Evolutionary conservation across 2,888 invertebrate genomes (phyloP), one percentile per base, ranked within the genome.

Genomic region (Craniophora ligustri): DNA sequence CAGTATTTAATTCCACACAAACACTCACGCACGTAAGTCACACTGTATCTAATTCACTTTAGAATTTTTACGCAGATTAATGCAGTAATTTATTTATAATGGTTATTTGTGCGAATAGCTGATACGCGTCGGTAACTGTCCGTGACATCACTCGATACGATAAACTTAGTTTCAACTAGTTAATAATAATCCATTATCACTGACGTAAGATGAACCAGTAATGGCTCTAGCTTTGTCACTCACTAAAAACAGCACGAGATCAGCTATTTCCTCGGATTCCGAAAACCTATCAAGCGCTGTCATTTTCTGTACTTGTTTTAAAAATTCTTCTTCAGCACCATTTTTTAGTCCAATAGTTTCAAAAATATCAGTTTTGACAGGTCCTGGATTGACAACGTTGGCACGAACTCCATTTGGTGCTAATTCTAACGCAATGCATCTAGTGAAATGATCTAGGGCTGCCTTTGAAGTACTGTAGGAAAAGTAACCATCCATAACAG

Each of bases 341-440:
- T 36, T 23, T 8, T 0, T 32, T 11, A 5, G n/a, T 5, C 51
- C 58, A 3, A 16, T 19, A n/a, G 21, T 42, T n/a, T 49, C 34
- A 8, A 44, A 0, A 1, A 53, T 38, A 26, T 66, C 62, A 21
- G 59, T 54, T 3, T 13, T 23, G 2, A 62, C 75, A 0, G 65
- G 63, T 4, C 76, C 77, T 8, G 77, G 76, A 31, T 72, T 76
- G 0, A 78, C 66, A 3, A 65, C 41, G 42, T 79, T 78, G 0
- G 97, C 97, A 30, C 98, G 93, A 0, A 98, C 96, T 58, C 95
- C 94, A 79, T 95, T 95, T 0, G 93, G 65, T 16, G 96, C 96
- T 38, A 97, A 84, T 75, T 97, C 98, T 40, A 98, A 85, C 0
- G 80, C 81, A 8, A 60, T 50, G 6, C 63, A 49, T 42, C 72